These are phyloP conservation scores for Macrostomum cliftonense DNA, from an alignment of 2,888 invertebrate genomes.

Conservation along the genomic window DNA sequence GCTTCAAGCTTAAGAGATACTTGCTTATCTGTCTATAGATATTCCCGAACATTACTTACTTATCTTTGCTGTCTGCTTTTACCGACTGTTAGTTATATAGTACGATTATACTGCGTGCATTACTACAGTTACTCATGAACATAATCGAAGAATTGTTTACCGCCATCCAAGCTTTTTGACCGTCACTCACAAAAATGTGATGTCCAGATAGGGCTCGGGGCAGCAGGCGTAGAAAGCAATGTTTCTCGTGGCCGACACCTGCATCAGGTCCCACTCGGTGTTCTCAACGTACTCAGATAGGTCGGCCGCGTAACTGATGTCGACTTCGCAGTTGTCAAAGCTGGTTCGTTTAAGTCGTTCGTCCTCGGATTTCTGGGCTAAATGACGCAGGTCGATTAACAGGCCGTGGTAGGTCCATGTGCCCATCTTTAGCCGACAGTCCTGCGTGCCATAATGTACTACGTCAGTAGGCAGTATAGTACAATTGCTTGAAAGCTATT, in stretches of 20 bases:
- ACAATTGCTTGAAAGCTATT: too few relatives aligned
- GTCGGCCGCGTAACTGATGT: conserved; percentile 7
- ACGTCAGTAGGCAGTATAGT: too few relatives aligned
- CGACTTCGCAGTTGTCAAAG: conserved; percentile 5
- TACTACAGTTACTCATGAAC: too few relatives aligned
- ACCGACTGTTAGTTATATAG: too few relatives aligned
- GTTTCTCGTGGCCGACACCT: conserved; percentile 10
- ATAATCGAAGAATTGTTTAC: too few relatives aligned
- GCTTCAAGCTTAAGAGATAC: too few relatives aligned
- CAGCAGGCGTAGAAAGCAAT: conserved; percentile 17
- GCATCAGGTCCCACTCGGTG: conserved; percentile 20
- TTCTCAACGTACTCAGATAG: conserved; percentile 14
- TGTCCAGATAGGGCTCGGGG: conserved; percentile 18
- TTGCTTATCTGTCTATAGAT: too few relatives aligned
- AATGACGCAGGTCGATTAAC: conserved; percentile 17
- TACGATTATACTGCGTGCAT: too few relatives aligned
- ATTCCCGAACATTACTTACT: too few relatives aligned
- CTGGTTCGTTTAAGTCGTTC: conserved; percentile 9
- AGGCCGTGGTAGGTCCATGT: conserved; percentile 48
- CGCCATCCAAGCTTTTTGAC: too few relatives aligned
- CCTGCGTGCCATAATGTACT: neutral
- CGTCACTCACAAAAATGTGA: conserved; percentile 12
- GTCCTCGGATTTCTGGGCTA: conserved; percentile 18
- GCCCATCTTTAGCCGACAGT: conserved; percentile 74
- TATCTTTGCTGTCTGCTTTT: too few relatives aligned